Percentiles rank a stretch among this genome's conserved stretches.
phyloP scores from a whole-genome alignment of 2,113 vertebrate species.

The zebrafish (Danio rerio) region GRCz12tu NC_133182.1:40116001-40116500 shows the following conservation, averaged over 20 bases:
- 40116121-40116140: not conserved
- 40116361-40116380: not conserved
- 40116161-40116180: not conserved
- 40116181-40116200: conserved; percentile 1
- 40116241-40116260: not conserved
- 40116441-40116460: not conserved
- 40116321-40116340: not conserved
- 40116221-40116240: not conserved
- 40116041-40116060: not conserved
- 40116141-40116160: conserved; percentile 9
- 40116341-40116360: not conserved
- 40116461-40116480: not conserved
- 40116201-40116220: not conserved
- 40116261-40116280: not conserved
- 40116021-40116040: not conserved
- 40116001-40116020: not conserved
- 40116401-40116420: too few species aligned
- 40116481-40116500: not conserved
- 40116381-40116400: too few species aligned
- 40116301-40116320: not conserved
- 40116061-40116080: not conserved
- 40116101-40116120: not conserved
- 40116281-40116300: not conserved
- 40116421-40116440: not conserved
- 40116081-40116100: not conserved